Conservation (phyloP, 2,888 invertebrate genomes). For the Eupelmus urozonus region DNA sequence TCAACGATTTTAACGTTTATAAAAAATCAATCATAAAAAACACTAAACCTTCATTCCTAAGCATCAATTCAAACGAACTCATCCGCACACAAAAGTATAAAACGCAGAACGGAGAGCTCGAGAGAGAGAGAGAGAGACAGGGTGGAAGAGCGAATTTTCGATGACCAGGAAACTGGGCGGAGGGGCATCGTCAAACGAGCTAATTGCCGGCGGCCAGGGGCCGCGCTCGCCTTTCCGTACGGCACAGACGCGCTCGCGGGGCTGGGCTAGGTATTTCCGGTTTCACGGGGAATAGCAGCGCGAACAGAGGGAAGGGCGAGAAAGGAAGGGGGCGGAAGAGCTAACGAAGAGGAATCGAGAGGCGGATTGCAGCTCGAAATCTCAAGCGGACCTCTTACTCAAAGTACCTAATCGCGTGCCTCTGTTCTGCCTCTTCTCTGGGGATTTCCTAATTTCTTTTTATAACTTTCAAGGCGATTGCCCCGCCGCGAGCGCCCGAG, state of each 20-base stretch:
- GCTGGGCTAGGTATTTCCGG: conserved; percentile 26
- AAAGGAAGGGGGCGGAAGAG: background rate
- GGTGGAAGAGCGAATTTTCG: background rate
- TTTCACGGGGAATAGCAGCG: conserved; percentile 4
- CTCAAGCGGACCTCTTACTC: conserved; percentile 43
- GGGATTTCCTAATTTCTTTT: conserved; percentile 56
- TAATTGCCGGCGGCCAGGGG: conserved; percentile 30
- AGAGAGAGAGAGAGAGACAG: background rate
- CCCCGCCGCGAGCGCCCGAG: conserved; percentile 1
- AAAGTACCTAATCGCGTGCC: conserved; percentile 56
- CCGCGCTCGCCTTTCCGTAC: conserved; percentile 2
- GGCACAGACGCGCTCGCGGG: no score
- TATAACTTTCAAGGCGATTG: conserved; percentile 52
- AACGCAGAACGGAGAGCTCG: background rate
- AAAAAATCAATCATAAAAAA: no score
- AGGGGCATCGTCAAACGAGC: conserved; percentile 33
- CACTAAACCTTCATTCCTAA: no score
- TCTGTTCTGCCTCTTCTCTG: no score
- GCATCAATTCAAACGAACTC: no score
- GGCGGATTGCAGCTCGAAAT: conserved; percentile 43
- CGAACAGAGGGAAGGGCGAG: background rate
- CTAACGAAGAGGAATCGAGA: conserved; percentile 56
- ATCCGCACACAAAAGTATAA: no score
- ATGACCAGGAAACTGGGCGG: conserved; percentile 20
- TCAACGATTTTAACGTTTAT: no score